Percentiles rank a stretch among this genome's conserved stretches.
Conservation (phyloP, 2,888 invertebrate genomes). For the Chesias legatella region DNA sequence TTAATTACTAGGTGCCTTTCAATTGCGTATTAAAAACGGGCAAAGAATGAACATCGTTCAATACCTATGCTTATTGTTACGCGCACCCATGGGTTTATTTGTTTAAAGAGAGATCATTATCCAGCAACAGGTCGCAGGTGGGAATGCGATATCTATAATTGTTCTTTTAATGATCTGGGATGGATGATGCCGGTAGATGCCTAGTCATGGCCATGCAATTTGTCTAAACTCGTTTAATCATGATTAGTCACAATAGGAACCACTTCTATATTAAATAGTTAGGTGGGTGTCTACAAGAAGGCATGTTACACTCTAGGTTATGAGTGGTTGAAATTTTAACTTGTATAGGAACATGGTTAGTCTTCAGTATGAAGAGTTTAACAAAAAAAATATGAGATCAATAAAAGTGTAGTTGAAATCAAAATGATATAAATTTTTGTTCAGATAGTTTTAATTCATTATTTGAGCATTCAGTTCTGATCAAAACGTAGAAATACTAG, state of each 20-base stretch:
- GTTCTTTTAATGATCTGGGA: conserved; percentile 79
- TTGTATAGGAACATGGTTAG: too few relatives aligned
- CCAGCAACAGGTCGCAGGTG: conserved; percentile 76
- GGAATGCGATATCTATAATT: conserved; percentile 78
- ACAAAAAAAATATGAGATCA: too few relatives aligned
- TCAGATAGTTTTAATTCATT: too few relatives aligned
- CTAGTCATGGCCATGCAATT: conserved; percentile 80
- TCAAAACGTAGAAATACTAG: too few relatives aligned
- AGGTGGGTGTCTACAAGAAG: conserved; percentile 62
- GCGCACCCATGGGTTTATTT: conserved; percentile 49
- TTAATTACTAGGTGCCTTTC: conserved; percentile 29
- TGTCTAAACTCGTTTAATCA: conserved; percentile 80
- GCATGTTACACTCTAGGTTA: conserved; percentile 41
- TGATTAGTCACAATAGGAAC: conserved; percentile 78
- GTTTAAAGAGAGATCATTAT: conserved; percentile 75
- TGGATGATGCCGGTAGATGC: conserved; percentile 64
- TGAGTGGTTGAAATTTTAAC: too few relatives aligned
- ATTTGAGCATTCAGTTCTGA: too few relatives aligned
- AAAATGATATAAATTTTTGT: conserved; percentile 72
- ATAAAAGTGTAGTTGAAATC: too few relatives aligned
- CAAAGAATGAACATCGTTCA: conserved; percentile 43
- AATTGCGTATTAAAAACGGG: conserved; percentile 43
- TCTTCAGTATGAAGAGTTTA: too few relatives aligned
- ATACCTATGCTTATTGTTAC: conserved; percentile 31
- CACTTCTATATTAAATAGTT: conserved; percentile 69